phyloP scores from a whole-genome alignment of 2,888 invertebrate genomes.

The Nematopogon swammerdamellus region DNA sequence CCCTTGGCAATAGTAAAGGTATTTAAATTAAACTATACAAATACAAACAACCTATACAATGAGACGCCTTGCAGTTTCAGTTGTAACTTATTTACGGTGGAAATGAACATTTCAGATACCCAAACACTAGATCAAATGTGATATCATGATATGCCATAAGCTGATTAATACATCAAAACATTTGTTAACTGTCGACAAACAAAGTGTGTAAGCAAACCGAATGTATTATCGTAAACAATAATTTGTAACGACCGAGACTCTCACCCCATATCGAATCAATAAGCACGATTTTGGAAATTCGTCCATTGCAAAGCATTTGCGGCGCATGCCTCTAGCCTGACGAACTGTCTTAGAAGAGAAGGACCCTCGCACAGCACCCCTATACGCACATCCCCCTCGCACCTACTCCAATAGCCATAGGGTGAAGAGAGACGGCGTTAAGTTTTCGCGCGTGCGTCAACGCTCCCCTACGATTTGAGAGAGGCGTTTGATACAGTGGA shows the following conservation, averaged over 20 bases:
- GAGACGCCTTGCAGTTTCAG: too few species aligned
- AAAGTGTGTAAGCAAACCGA: not conserved
- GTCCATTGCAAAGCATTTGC: not conserved
- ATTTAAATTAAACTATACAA: too few species aligned
- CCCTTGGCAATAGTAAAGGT: too few species aligned
- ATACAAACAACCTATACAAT: too few species aligned
- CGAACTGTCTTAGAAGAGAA: not conserved
- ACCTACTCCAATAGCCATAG: not conserved
- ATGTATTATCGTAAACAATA: not conserved
- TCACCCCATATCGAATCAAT: not conserved
- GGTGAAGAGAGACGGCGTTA: not conserved
- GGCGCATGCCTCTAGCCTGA: not conserved
- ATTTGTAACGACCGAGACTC: not conserved
- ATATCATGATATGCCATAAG: too few species aligned
- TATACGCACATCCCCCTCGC: not conserved
- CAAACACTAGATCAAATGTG: too few species aligned
- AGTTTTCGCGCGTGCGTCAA: not conserved
- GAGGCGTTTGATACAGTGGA: constrained; percentile 30
- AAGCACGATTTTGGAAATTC: not conserved
- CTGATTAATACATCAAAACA: not conserved
- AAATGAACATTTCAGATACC: too few species aligned
- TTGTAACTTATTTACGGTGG: too few species aligned
- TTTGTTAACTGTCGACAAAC: not conserved
- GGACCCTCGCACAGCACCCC: not conserved
- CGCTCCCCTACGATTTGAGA: constrained; percentile 16